These are phyloP conservation scores for Lapara coniferarum DNA, from an alignment of 2,888 invertebrate species.

Conservation along the genomic window DNA sequence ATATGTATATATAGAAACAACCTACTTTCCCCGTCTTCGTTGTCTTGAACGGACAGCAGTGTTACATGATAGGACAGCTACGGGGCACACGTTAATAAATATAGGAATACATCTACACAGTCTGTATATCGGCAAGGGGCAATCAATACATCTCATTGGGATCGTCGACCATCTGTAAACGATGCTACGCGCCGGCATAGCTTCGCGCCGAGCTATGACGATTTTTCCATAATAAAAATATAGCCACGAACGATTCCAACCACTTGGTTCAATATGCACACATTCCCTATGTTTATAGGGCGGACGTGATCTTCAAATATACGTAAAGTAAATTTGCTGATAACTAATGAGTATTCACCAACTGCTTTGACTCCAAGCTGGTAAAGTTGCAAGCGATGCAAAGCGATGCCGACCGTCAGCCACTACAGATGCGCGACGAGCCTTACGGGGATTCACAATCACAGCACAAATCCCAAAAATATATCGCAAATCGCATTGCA, in stretches of 20 bases:
- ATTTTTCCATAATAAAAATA: conserved; percentile 21
- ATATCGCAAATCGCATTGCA: not conserved
- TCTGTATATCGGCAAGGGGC: conserved; percentile 68
- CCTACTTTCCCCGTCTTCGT: conserved; percentile 79
- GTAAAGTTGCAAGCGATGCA: not conserved
- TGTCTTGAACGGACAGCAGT: conserved; percentile 76
- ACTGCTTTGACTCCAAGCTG: too few species aligned
- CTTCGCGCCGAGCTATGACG: conserved; percentile 44
- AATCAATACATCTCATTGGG: conserved; percentile 53
- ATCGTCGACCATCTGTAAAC: conserved; percentile 11
- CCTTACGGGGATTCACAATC: not conserved
- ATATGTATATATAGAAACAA: conserved; percentile 66
- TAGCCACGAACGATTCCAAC: too few species aligned
- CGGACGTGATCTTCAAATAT: not conserved
- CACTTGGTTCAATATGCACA: not conserved
- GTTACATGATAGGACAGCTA: conserved; percentile 60
- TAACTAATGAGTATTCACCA: too few species aligned
- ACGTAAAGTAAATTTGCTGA: not conserved
- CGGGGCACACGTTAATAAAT: conserved; percentile 68
- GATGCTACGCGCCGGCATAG: not conserved
- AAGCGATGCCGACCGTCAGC: not conserved
- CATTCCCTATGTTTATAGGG: not conserved
- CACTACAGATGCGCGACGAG: conserved; percentile 3
- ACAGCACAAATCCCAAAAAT: not conserved
- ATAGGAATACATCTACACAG: conserved; percentile 74